Base-by-base conservation (phyloP, 2,113 vertebrate genomes). In the Falcunculus frontatus region DNA sequence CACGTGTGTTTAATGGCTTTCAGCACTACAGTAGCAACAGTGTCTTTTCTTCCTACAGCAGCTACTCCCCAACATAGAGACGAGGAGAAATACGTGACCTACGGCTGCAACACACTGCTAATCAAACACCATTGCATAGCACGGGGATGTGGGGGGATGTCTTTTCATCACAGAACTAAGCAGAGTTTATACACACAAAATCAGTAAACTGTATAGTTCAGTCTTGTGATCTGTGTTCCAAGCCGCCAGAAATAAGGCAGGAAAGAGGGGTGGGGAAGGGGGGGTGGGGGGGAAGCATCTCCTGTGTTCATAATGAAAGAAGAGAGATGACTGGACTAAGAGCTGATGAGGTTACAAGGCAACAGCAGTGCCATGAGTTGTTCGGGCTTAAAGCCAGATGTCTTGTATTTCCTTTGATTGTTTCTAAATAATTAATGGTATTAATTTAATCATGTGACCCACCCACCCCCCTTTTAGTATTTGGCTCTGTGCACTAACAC, bases 371-470 rank as follows among this genome's bases (percentile, higher is more conserved):
- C 95, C 90, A 80, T 94, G 92, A 94, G 87, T 92, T 95, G 93
- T 96, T 96, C 90, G 95, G 93, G 95, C 95, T 92, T 88, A 81
- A 95, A 94, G 95, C 95, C 95, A 96, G 88, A 93, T 90, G 93
- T 94, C 90, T 94, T 96, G 88, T 96, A 96, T 95, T 96, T 96
- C 95, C 96, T 97, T 94, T 95, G 93, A 97, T 96, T 97, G 95
- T 97, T 96, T 96, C 93, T 96, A 96, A 97, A 97, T 97, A 97
- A 97, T 96, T 96, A 94, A 97, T 96, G 95, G 91, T 95, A 97
- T 97, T 97, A 96, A 95, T 96, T 95, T 94, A 91, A 97, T 93
- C 95, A 94, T 91, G 90, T 94, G 94, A 96, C 70, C 8, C 53
- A 42, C 37, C n/a, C 60, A 14, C 56, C 63, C 79, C 50, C 86